Evolutionary conservation across 2,113 vertebrate species (phyloP).

Genomic region (Labrus mixtus): DNA sequence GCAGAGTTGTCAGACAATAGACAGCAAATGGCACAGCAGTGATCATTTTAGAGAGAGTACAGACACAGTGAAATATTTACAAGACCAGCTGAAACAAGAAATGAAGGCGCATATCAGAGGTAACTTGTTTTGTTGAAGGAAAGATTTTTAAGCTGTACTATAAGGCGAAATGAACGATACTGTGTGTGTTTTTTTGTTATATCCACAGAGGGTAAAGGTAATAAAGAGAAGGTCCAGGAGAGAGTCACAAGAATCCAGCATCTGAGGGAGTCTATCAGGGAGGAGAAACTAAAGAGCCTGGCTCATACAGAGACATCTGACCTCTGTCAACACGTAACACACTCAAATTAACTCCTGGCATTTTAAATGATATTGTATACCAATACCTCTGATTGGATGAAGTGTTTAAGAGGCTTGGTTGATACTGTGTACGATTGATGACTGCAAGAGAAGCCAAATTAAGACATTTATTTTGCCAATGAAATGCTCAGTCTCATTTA

Average conservation of each 20-base stretch:
- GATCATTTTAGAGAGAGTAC: slow-evolving; percentile 14
- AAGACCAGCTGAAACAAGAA: slow-evolving; percentile 78
- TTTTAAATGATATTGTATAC: slow-evolving; percentile 7
- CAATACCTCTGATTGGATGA: slow-evolving; percentile 18
- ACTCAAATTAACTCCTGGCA: not conserved
- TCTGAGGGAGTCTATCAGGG: slow-evolving; percentile 74
- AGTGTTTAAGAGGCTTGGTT: slow-evolving; percentile 3
- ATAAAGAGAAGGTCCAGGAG: slow-evolving; percentile 73
- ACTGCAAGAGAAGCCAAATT: slow-evolving; percentile 25
- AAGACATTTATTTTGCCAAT: slow-evolving; percentile 50
- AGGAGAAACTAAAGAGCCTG: slow-evolving; percentile 59
- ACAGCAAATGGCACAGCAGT: slow-evolving; percentile 3
- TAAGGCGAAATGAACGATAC: not conserved
- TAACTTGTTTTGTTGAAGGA: slow-evolving; percentile 31
- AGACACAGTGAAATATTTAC: slow-evolving; percentile 60
- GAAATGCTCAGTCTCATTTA: slow-evolving; percentile 67
- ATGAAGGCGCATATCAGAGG: slow-evolving; percentile 82
- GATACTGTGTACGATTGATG: slow-evolving; percentile 36
- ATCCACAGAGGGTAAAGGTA: slow-evolving; percentile 74
- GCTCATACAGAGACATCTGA: slow-evolving; percentile 46
- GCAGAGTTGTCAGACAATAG: slow-evolving; percentile 37
- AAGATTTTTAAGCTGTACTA: not conserved
- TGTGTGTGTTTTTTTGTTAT: slow-evolving; percentile 24
- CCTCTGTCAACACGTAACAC: slow-evolving; percentile 57
- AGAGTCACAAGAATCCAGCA: slow-evolving; percentile 76